Percentiles rank a stretch among this genome's conserved stretches.
Evolutionary conservation across 2,797 vertebrate genomes (phyloP).

Genomic region (Clarias platycephalus): DNA sequence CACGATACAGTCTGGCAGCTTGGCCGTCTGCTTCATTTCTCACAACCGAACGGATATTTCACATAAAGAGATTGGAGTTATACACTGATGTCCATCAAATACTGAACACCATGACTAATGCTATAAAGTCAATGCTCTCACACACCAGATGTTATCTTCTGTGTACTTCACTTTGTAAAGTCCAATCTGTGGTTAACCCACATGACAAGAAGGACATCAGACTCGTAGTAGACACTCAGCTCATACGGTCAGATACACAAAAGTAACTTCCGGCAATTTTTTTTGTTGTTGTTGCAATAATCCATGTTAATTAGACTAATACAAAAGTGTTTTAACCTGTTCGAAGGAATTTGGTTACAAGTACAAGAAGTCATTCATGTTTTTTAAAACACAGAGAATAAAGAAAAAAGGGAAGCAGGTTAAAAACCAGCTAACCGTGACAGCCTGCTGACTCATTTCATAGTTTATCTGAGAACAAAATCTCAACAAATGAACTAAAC

Average conservation of each 20-base stretch:
- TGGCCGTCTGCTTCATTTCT: neutral
- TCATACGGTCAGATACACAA: neutral
- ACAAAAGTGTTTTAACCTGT: neutral
- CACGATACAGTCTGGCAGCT: neutral
- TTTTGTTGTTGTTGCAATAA: neutral
- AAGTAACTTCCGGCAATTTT: neutral
- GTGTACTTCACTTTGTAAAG: neutral
- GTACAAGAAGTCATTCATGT: neutral
- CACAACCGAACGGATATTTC: neutral
- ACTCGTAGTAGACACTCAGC: neutral
- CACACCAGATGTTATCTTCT: neutral
- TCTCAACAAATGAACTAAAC: neutral
- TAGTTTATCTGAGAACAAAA: neutral
- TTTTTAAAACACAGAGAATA: neutral
- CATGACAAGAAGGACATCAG: neutral
- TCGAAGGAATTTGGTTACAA: neutral
- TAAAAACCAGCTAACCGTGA: neutral
- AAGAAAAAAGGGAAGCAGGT: neutral
- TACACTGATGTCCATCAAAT: neutral
- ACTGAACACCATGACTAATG: neutral
- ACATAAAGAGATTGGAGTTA: neutral
- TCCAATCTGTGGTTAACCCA: neutral
- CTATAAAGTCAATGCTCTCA: neutral
- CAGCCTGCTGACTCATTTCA: constrained; percentile 1
- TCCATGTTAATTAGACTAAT: neutral